A percentile compares a stretch with the other conserved stretches of the same genome.
These are phyloP conservation scores for Panthera tigris DNA, from an alignment of 2,113 vertebrate species.

Conservation along the genomic window DNA sequence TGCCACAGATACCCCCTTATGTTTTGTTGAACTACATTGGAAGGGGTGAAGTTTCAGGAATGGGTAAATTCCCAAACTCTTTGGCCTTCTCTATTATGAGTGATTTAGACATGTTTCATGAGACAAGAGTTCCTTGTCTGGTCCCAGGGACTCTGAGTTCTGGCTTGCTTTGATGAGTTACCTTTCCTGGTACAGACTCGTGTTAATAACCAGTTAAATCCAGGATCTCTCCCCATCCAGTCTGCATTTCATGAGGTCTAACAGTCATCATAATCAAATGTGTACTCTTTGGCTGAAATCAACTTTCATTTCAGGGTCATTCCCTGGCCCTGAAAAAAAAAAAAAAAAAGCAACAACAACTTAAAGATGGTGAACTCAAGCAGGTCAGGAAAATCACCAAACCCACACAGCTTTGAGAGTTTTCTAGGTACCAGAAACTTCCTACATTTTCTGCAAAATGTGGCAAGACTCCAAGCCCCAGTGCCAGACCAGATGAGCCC, in stretches of 20 bases:
- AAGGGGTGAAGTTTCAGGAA: neutral
- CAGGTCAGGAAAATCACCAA: slow-evolving; percentile 62
- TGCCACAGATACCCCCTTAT: neutral
- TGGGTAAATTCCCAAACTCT: neutral
- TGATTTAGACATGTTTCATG: neutral
- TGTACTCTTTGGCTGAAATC: slow-evolving; percentile 13
- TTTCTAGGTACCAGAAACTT: slow-evolving; percentile 30
- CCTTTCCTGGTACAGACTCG: neutral
- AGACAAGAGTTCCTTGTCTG: neutral
- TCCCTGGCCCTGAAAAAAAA: neutral
- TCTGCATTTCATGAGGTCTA: neutral
- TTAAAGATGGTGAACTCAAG: neutral
- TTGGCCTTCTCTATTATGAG: neutral
- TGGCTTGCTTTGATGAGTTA: neutral
- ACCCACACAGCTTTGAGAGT: slow-evolving; percentile 25
- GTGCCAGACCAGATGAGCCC: neutral
- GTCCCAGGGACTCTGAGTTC: neutral
- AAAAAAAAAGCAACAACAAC: neutral
- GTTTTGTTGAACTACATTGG: neutral
- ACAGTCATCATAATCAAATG: neutral
- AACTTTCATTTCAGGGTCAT: slow-evolving; percentile 44
- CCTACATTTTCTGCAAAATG: slow-evolving; percentile 56
- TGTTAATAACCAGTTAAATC: neutral
- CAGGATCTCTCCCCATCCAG: neutral
- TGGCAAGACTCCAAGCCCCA: slow-evolving; percentile 1